Percentiles rank a stretch among this genome's conserved stretches.
These are phyloP conservation scores for Champsocephalus esox DNA, from an alignment of 2,797 vertebrate genomes.

Conservation along the genomic window DNA sequence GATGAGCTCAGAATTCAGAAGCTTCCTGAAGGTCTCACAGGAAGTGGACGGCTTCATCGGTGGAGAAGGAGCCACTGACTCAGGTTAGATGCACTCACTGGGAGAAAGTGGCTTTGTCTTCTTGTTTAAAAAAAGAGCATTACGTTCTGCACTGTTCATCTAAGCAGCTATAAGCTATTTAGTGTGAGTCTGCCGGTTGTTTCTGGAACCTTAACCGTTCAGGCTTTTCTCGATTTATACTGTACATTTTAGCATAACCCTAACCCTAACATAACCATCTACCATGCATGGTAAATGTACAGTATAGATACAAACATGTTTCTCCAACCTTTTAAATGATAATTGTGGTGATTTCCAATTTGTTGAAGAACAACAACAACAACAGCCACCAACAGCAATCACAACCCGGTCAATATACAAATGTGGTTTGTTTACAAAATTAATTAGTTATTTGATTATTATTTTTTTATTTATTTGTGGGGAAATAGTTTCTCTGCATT, in stretches of 20 bases:
- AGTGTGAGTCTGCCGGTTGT: constrained; percentile 7
- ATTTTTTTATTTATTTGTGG: too few species aligned
- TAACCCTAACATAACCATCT: too few species aligned
- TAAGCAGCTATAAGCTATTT: background rate
- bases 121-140: background rate
- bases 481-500: too few species aligned
- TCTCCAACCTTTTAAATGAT: background rate
- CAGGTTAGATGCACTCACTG: constrained; percentile 55
- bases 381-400: too few species aligned
- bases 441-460: too few species aligned
- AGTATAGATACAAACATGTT: constrained; percentile 1
- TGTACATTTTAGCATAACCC: background rate
- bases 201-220: constrained; percentile 1
- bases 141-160: background rate
- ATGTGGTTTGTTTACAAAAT: too few species aligned
- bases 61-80: constrained; percentile 71
- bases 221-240: background rate
- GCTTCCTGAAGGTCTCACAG: background rate
- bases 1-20: constrained; percentile 55
- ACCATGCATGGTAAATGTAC: background rate
- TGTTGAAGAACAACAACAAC: too few species aligned
- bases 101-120: constrained; percentile 7
- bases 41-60: constrained; percentile 83
- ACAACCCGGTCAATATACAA: too few species aligned
- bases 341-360: background rate